Evolutionary conservation across 2,888 invertebrate genomes (phyloP), one percentile per base, ranked within the genome.

Genomic region (Tortrix viridana): DNA sequence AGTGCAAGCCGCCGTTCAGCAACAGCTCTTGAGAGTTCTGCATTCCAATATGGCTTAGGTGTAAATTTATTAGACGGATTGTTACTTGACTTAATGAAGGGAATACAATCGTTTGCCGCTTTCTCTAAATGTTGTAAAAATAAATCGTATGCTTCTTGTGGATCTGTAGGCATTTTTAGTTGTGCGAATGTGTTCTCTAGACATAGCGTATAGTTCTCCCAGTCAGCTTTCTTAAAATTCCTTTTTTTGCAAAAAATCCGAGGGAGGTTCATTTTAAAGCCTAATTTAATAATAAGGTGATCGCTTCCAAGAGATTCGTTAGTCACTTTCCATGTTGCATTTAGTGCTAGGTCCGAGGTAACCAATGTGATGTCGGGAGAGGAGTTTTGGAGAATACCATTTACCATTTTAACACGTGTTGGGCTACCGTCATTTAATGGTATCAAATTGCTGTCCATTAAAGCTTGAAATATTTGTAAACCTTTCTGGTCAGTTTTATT

Each of bases 21-120:
- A 3, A 74, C 67, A 9, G 53, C 38, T 60, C 66, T 69, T 3
- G 74, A 74, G 9, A 75, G 22, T 4, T 47, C 37, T 26, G 58
- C 3, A 38, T 59, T 68, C 74, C 74, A 77, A 50, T 73, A 77
- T 4, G 65, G 55, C 64, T 73, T 74, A 0, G 71, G 70, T 1
- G 3, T 50, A 62, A 74, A 74, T 3, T 62, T 68, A 22, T 2
- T 47, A 3, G 14, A 14, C 0, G 72, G 67, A 50, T 72, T 64
- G 16, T 48, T 12, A 55, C 58, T 54, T 7, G 66, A 23, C 53
- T 69, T 70, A 37, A 63, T 57, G 5, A 7, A 37, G 1, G 71
- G 70, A 18, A 73, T 74, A 52, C 50, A 12, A 12, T 19, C 41
- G 23, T 69, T 60, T 0, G 71, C 72, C 0, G 69, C 61, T 7